Conservation (phyloP, 2,113 vertebrate species). For the Neolamprologus longior region DNA sequence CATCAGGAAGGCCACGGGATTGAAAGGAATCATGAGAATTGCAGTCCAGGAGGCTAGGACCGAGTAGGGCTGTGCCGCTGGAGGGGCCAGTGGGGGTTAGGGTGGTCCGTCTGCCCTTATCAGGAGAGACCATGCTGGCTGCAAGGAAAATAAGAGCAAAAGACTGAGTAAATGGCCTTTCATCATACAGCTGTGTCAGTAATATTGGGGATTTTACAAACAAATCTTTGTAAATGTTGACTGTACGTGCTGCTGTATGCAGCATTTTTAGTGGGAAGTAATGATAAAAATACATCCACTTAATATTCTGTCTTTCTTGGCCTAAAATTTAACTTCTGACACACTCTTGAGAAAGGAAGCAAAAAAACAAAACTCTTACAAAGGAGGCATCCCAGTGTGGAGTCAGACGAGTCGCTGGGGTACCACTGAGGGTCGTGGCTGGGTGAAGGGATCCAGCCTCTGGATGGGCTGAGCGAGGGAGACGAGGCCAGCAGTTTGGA, state of each 20-base stretch:
- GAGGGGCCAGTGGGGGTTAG: conserved; percentile 75
- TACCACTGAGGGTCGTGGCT: conserved; percentile 98
- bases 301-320: not conserved
- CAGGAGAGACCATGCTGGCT: conserved; percentile 96
- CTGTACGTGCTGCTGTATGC: not conserved
- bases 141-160: not conserved
- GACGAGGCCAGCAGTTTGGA: conserved; percentile 90
- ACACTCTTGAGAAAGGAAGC: not conserved
- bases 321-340: not conserved
- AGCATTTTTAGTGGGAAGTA: not conserved
- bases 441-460: conserved; percentile 93
- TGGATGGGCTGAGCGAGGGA: conserved; percentile 84
- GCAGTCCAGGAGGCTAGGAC: conserved; percentile 90
- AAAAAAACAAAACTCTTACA: conserved; percentile 72
- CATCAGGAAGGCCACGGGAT: conserved; percentile 87
- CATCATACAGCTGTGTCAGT: not conserved
- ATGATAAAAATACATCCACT: not conserved
- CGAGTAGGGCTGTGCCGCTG: conserved; percentile 86
- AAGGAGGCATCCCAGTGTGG: conserved; percentile 90
- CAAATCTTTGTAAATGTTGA: not conserved
- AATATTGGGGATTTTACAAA: not conserved
- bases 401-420: conserved; percentile 92
- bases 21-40: conserved; percentile 96
- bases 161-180: not conserved
- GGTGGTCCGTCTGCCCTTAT: conserved; percentile 85